Percentiles rank a stretch among this genome's conserved stretches.
These are phyloP conservation scores for Coleophora flavipennella DNA, from an alignment of 2,888 invertebrate genomes.

Conservation along the genomic window DNA sequence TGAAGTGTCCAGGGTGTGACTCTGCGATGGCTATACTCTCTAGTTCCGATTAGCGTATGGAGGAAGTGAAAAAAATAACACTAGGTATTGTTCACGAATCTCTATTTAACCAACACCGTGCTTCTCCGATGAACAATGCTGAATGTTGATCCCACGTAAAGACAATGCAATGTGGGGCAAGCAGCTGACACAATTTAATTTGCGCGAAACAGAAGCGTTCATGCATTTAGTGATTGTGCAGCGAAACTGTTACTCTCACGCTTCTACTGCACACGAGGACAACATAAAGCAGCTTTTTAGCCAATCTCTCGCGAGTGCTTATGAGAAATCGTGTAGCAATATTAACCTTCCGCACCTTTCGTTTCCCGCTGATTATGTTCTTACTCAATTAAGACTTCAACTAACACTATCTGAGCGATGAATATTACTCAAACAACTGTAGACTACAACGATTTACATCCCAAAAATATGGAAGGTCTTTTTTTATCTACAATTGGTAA, in stretches of 20 bases:
- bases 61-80: constrained; percentile 46
- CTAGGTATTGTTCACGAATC: constrained; percentile 55
- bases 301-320: constrained; percentile 3
- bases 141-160: constrained; percentile 52
- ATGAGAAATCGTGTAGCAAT: constrained; percentile 6
- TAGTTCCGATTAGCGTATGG: constrained; percentile 21
- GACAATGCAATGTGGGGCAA: constrained; percentile 67
- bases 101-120: constrained; percentile 55
- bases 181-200: constrained; percentile 68
- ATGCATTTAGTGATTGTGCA: constrained; percentile 34
- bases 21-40: constrained; percentile 8
- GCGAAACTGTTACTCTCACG: constrained; percentile 44
- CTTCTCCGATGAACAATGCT: constrained; percentile 53
- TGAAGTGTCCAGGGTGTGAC: too few species aligned
- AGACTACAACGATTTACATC: too few species aligned
- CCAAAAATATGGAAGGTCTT: too few species aligned
- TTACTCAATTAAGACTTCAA: neutral
- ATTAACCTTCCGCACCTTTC: neutral
- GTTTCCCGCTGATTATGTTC: too few species aligned
- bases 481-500: too few species aligned
- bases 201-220: constrained; percentile 42
- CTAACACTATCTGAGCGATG: too few species aligned
- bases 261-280: constrained; percentile 33
- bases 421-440: too few species aligned
- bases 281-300: constrained; percentile 7